A percentile compares a stretch with the other conserved stretches of the same genome.
phyloP scores from a whole-genome alignment of 2,113 vertebrate genomes.

The Laticauda laticaudata region DNA sequence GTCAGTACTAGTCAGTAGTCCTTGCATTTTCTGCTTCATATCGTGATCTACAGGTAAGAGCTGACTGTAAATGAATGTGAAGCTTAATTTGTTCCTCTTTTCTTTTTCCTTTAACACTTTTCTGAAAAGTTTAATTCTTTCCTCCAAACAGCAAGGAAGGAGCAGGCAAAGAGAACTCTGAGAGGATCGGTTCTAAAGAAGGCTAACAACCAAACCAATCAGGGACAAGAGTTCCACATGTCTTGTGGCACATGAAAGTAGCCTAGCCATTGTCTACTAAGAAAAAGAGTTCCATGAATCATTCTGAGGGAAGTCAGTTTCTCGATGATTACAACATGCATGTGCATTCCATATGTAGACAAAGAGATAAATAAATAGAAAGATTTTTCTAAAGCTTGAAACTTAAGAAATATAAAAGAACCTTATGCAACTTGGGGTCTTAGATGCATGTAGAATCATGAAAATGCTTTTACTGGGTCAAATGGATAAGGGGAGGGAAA shows the following conservation, averaged over 20 bases:
- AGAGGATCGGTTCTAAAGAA: neutral
- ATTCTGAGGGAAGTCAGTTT: neutral
- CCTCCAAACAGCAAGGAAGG: neutral
- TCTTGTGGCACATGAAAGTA: neutral
- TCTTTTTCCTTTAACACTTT: neutral
- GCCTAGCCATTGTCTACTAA: neutral
- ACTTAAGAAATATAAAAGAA: neutral
- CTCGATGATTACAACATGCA: neutral
- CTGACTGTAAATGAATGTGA: neutral
- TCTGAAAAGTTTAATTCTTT: neutral
- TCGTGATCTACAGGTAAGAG: neutral
- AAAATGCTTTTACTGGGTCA: neutral
- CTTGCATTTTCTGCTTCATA: neutral
- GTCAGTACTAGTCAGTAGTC: neutral
- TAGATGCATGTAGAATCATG: neutral
- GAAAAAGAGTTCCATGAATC: conserved; percentile 31
- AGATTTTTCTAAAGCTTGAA: neutral
- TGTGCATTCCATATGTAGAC: neutral
- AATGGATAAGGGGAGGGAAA: neutral
- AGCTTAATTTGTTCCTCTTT: neutral
- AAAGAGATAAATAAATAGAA: neutral
- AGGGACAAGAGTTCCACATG: neutral
- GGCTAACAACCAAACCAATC: neutral
- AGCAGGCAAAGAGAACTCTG: neutral
- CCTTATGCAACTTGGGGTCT: neutral